Evolutionary conservation across 2,797 vertebrate genomes (phyloP).

Genomic region (Agapornis canus): DNA sequence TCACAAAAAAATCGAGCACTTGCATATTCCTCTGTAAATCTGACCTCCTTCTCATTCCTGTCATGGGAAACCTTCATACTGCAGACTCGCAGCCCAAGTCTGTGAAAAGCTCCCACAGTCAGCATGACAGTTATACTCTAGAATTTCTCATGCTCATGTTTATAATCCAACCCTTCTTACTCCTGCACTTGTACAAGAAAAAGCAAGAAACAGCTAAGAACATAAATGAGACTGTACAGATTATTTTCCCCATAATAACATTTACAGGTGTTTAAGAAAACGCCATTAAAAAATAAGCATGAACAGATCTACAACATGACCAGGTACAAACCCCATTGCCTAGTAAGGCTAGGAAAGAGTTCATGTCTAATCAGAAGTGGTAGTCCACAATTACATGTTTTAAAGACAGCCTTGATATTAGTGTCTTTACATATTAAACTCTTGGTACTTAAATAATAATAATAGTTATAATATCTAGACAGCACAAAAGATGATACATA

Average conservation of each 20-base stretch:
- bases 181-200: neutral
- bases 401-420: neutral
- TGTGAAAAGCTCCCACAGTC: neutral
- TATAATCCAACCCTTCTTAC: neutral
- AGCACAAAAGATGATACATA: neutral
- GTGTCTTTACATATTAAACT: neutral
- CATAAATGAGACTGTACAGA: neutral
- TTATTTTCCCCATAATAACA: neutral
- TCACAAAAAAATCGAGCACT: neutral
- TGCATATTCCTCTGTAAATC: neutral
- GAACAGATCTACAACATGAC: neutral
- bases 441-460: slow-evolving; percentile 19
- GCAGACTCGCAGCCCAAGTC: accelerated
- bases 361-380: neutral
- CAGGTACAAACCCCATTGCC: neutral
- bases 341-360: neutral
- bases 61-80: neutral
- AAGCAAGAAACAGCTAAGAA: neutral
- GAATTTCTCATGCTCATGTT: neutral
- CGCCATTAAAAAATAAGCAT: neutral
- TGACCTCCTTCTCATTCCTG: neutral
- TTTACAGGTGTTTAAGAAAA: neutral
- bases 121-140: neutral
- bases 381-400: neutral
- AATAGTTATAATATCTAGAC: neutral